Percentiles rank a stretch among this genome's conserved stretches.
Conservation (phyloP, 1,140 invertebrate species). For the Zaprionus capensis region DNA sequence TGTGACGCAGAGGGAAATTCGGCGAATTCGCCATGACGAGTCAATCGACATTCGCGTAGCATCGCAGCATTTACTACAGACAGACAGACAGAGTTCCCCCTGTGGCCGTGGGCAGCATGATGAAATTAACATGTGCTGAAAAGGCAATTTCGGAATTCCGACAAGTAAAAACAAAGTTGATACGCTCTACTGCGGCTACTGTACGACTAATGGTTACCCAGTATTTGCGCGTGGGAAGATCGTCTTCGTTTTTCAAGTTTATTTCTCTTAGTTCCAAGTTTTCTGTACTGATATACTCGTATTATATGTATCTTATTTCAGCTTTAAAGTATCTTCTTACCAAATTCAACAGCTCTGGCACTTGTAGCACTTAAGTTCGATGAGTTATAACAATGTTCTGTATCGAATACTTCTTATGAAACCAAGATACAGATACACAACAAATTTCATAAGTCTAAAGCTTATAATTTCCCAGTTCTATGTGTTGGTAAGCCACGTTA, state of each 20-base stretch:
- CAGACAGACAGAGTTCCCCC: slow-evolving; percentile 6
- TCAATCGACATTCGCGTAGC: slow-evolving; percentile 26
- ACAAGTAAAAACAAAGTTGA: slow-evolving; percentile 23
- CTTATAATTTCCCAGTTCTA: not conserved
- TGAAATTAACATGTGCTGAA: slow-evolving; percentile 39
- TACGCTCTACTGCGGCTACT: not conserved
- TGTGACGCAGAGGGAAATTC: slow-evolving; percentile 29
- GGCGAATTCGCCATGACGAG: slow-evolving; percentile 36
- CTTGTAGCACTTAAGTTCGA: not conserved
- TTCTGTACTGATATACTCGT: too few species aligned
- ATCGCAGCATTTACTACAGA: slow-evolving; percentile 9
- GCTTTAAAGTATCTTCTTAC: not conserved
- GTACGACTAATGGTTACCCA: slow-evolving; percentile 20
- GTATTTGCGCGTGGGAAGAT: not conserved
- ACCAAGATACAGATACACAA: not conserved
- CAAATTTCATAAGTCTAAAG: not conserved
- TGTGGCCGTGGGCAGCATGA: slow-evolving; percentile 17
- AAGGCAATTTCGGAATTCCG: slow-evolving; percentile 27
- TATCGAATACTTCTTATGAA: not conserved
- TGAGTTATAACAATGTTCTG: not conserved
- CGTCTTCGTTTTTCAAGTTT: not conserved
- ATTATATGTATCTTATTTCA: too few species aligned
- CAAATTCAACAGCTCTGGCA: not conserved
- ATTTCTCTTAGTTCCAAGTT: too few species aligned
- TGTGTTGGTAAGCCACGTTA: not conserved